Percentiles rank a stretch among this genome's conserved stretches.
Conservation (phyloP, 2,797 vertebrate species). For the Notolabrus celidotus region DNA sequence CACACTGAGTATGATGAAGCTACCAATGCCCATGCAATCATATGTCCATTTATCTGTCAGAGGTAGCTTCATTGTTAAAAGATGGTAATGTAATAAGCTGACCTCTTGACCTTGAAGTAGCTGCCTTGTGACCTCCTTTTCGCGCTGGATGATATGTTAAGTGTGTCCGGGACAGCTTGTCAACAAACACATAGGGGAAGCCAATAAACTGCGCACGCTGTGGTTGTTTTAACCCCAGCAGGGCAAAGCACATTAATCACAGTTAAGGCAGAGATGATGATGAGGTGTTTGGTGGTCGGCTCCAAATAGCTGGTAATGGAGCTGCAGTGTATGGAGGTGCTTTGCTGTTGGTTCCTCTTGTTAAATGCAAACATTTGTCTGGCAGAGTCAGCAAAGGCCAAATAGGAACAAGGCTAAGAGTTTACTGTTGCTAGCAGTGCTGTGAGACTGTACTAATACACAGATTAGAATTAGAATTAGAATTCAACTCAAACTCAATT, state of each 20-base stretch:
- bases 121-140: slow-evolving; percentile 62
- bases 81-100: slow-evolving; percentile 83
- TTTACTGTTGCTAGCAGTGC: background rate
- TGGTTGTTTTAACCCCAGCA: slow-evolving; percentile 80
- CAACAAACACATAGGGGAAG: slow-evolving; percentile 81
- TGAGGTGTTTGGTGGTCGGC: slow-evolving; percentile 81
- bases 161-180: slow-evolving; percentile 82
- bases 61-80: slow-evolving; percentile 77
- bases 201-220: slow-evolving; percentile 72
- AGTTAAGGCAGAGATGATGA: slow-evolving; percentile 70
- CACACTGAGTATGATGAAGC: slow-evolving; percentile 29
- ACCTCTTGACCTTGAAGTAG: slow-evolving; percentile 69
- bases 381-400: slow-evolving; percentile 15
- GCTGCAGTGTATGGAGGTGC: slow-evolving; percentile 47
- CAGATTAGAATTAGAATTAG: background rate
- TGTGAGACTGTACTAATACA: background rate
- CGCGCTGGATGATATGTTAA: slow-evolving; percentile 81
- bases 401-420: background rate
- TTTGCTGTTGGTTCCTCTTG: slow-evolving; percentile 23
- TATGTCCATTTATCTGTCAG: slow-evolving; percentile 57
- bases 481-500: background rate
- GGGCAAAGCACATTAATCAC: slow-evolving; percentile 82
- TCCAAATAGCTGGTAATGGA: slow-evolving; percentile 64
- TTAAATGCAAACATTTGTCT: slow-evolving; percentile 35
- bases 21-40: slow-evolving; percentile 31